Percentiles rank a stretch among this genome's conserved stretches.
These are phyloP conservation scores for Ormia ochracea DNA, from an alignment of 2,888 invertebrate species.

Conservation along the genomic window DNA sequence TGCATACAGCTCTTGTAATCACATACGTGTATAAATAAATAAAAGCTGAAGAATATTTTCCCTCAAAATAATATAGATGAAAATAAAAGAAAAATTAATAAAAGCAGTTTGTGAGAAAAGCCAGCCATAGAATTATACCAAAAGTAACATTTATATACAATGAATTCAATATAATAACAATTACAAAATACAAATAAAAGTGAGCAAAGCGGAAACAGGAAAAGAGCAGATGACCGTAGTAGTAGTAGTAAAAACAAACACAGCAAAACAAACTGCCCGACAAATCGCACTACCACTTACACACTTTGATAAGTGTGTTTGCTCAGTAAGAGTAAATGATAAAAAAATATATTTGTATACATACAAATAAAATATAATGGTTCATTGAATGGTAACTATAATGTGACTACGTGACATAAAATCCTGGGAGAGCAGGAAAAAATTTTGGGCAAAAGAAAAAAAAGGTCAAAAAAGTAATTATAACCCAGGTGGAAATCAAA, in stretches of 20 bases:
- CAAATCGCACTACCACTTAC: constrained; percentile 19
- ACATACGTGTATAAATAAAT: too few relatives aligned
- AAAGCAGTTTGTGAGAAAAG: constrained; percentile 1
- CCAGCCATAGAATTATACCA: constrained; percentile 25
- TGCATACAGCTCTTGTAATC: background rate
- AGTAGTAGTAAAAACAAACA: constrained; percentile 48
- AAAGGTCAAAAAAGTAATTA: constrained; percentile 31
- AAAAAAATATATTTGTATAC: background rate
- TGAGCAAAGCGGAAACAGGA: constrained; percentile 59
- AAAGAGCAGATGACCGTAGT: constrained; percentile 66
- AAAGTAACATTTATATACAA: constrained; percentile 37
- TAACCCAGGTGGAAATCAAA: constrained; percentile 41
- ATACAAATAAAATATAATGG: constrained; percentile 37
- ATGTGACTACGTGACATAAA: constrained; percentile 45
- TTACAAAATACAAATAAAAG: constrained; percentile 60
- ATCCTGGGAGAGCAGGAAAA: background rate
- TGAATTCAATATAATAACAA: constrained; percentile 57
- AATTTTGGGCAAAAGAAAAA: background rate
- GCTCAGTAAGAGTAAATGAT: background rate
- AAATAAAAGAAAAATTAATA: background rate
- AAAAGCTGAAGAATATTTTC: constrained; percentile 27
- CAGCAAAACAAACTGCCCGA: constrained; percentile 37
- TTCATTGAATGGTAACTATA: constrained; percentile 56
- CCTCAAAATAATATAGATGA: constrained; percentile 15
- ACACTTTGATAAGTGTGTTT: background rate